A percentile compares a stretch with the other conserved stretches of the same genome.
phyloP scores from a whole-genome alignment of 1,140 invertebrate species.

The Euura saliciscinereae region DNA sequence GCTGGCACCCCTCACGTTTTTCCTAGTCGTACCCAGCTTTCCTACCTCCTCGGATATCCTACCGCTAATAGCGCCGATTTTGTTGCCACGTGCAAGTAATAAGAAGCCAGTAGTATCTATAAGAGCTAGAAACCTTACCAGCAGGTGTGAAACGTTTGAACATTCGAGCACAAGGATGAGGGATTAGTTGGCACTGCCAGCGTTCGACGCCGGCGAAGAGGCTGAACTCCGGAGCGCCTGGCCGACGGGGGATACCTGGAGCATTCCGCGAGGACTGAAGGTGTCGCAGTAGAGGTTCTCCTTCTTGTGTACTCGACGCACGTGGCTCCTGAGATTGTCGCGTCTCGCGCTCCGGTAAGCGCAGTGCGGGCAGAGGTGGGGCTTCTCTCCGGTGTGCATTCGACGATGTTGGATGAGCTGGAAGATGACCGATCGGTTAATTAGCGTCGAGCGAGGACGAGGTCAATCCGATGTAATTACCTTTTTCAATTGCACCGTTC shows the following conservation, averaged over 20 bases:
- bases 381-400: conserved; percentile 68
- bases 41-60: too few relatives aligned
- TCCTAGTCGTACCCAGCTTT: too few relatives aligned
- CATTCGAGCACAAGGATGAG: background rate
- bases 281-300: conserved; percentile 63
- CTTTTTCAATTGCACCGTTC: conserved; percentile 65
- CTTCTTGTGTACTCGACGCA: conserved; percentile 65
- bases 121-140: background rate
- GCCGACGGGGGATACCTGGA: conserved; percentile 43
- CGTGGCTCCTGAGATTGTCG: conserved; percentile 64
- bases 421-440: conserved; percentile 16
- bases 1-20: too few relatives aligned
- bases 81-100: background rate
- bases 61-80: background rate
- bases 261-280: conserved; percentile 61
- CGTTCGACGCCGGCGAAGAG: conserved; percentile 38
- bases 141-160: conserved; percentile 1
- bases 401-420: conserved; percentile 61
- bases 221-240: conserved; percentile 33
- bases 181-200: conserved; percentile 26
- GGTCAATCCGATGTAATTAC: conserved; percentile 35
- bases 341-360: conserved; percentile 63
- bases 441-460: background rate
- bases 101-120: too few relatives aligned
- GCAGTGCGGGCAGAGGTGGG: conserved; percentile 64